phyloP scores from a whole-genome alignment of 2,888 invertebrate genomes.

The Liopterus haemorrhoidalis region DNA sequence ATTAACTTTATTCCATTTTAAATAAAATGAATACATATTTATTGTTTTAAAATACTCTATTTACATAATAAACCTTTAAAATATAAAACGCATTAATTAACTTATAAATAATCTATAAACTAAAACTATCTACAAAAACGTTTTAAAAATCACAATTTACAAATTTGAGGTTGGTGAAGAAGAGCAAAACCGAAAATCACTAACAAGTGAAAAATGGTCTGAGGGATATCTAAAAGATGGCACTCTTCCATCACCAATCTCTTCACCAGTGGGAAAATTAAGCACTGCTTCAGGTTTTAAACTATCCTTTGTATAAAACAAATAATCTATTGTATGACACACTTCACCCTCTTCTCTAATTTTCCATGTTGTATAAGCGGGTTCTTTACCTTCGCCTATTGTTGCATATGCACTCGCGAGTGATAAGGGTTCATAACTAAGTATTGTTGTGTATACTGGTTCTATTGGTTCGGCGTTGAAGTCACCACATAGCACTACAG shows the following conservation, averaged over 20 bases:
- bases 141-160: slow-evolving; percentile 8
- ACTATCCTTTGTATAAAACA: slow-evolving; percentile 56
- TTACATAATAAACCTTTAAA: too few species aligned
- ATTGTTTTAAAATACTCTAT: too few species aligned
- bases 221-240: slow-evolving; percentile 67
- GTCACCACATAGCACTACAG: slow-evolving; percentile 65
- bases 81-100: too few species aligned
- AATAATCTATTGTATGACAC: slow-evolving; percentile 70
- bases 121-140: too few species aligned
- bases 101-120: too few species aligned
- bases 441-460: slow-evolving; percentile 59
- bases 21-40: too few species aligned
- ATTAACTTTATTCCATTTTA: too few species aligned
- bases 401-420: slow-evolving; percentile 52
- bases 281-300: slow-evolving; percentile 54
- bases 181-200: slow-evolving; percentile 49
- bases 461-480: slow-evolving; percentile 71
- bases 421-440: slow-evolving; percentile 44
- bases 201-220: slow-evolving; percentile 69
- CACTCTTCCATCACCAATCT: slow-evolving; percentile 60
- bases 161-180: slow-evolving; percentile 6
- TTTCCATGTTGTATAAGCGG: slow-evolving; percentile 72
- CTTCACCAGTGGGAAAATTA: slow-evolving; percentile 57
- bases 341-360: slow-evolving; percentile 63
- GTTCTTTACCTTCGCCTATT: slow-evolving; percentile 52